Conservation (phyloP, 2,113 vertebrate genomes). For the Neomonachus schauinslandi region DNA sequence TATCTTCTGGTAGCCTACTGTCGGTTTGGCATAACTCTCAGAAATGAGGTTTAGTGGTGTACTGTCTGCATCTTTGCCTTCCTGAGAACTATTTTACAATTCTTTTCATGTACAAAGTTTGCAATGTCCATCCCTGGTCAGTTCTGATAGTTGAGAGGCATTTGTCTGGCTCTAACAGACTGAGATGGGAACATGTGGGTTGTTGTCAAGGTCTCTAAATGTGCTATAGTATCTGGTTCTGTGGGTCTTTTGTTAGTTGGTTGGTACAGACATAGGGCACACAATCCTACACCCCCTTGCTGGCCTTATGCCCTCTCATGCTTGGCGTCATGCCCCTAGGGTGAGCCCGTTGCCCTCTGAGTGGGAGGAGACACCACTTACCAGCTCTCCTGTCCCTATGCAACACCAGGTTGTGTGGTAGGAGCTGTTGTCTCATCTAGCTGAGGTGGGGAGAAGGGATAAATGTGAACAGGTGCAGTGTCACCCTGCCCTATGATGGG, state of each 20-base stretch:
- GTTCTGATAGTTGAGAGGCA: neutral
- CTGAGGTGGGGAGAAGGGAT: neutral
- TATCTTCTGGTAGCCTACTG: neutral
- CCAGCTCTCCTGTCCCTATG: neutral
- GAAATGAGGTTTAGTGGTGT: neutral
- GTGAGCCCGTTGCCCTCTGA: neutral
- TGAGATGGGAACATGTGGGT: too few relatives aligned
- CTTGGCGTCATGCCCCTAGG: neutral
- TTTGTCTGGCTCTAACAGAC: neutral
- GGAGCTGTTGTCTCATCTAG: neutral
- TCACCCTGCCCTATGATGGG: rapidly evolving
- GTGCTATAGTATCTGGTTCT: rapidly evolving
- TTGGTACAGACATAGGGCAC: rapidly evolving
- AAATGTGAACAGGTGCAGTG: neutral
- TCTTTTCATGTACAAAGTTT: neutral
- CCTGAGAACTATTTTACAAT: neutral
- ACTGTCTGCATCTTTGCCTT: neutral
- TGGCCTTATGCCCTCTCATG: rapidly evolving
- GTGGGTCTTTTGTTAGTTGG: too few relatives aligned
- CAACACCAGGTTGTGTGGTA: neutral
- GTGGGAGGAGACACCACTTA: neutral
- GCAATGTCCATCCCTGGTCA: too few relatives aligned
- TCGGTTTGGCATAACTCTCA: neutral
- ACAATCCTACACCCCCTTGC: rapidly evolving
- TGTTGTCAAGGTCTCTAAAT: neutral